Base-by-base conservation (phyloP, 2,888 invertebrate genomes). In the Formica aserva region DNA sequence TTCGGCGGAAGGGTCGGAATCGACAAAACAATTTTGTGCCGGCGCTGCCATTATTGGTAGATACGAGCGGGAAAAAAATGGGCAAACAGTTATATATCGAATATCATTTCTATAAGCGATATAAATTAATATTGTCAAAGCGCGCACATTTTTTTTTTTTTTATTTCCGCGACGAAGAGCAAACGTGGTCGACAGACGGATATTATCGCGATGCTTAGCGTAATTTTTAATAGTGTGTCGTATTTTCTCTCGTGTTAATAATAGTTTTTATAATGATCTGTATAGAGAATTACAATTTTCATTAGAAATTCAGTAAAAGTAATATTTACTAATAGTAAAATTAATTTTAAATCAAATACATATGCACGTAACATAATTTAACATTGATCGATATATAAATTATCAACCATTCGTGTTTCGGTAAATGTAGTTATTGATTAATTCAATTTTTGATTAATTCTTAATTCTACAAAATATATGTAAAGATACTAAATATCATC, bases 21-120 rank as follows among this genome's bases (percentile, higher is more conserved):
- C 90, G 90, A 90, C 90, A 90, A 90, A 90, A 90, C 90, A 90
- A 90, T 90, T 90, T 90, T 85, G 90, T 87, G 86, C 87, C 86
- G 90, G 90, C 89, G 89, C 86, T 86, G 83, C 81, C 74, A 38
- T 84, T 85, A 86, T 87, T 78, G 86, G 76, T 41, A 55, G 38
- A 18, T 60, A 57, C 48, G 29, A 69, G 26, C 41, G 74, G 52
- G 55, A 75, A 81, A 84, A 84, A 71, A 77, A 48, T 45, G n/a
- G 69, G 48, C 67, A 29, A 80, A 29, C 76, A 29, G 38, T 13
- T 82, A 52, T 52, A 52, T 52, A 76, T 82, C 76, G 76, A 22
- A 67, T 38, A 80, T 69, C 45, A 69, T 26, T 57, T 38, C 13
- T n/a, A n/a, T 32, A 62, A 67, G 52, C 32, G n/a, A 48, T 45